These are phyloP conservation scores for Dicaeum eximium DNA, from an alignment of 2,113 vertebrate genomes.

Conservation along the genomic window DNA sequence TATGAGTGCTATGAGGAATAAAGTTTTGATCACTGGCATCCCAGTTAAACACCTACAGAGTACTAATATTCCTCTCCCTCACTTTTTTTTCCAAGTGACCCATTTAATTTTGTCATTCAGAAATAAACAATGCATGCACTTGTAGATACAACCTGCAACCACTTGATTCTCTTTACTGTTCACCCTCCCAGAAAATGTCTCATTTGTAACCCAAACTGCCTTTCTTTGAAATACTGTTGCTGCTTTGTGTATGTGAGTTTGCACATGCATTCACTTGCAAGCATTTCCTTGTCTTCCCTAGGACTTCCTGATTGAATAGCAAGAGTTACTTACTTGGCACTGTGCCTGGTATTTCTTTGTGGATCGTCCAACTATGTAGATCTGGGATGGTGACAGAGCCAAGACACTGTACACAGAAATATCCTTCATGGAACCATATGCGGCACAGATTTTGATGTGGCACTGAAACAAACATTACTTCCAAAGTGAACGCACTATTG, in stretches of 20 bases:
- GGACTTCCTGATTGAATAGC: background rate
- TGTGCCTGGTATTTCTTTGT: constrained; percentile 97
- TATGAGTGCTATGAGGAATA: background rate
- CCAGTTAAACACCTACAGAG: background rate
- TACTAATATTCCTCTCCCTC: background rate
- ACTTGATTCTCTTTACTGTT: background rate
- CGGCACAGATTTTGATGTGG: constrained; percentile 95
- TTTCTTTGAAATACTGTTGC: background rate
- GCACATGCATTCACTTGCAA: background rate
- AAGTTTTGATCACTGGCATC: background rate
- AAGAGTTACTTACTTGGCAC: constrained; percentile 83
- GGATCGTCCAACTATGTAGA: constrained; percentile 94
- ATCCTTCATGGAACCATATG: constrained; percentile 97
- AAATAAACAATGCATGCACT: background rate
- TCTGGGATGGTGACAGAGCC: constrained; percentile 88
- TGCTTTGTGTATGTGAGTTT: background rate
- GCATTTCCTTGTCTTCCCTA: background rate
- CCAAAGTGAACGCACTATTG: background rate
- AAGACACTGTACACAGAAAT: constrained; percentile 97
- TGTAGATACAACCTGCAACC: background rate
- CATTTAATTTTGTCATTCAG: background rate
- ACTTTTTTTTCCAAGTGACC: background rate
- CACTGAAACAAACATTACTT: constrained; percentile 78
- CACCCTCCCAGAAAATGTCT: background rate
- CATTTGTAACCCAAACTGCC: background rate